phyloP scores from a whole-genome alignment of 1,140 invertebrate genomes.

The Mycetomoellerius zeteki region DNA sequence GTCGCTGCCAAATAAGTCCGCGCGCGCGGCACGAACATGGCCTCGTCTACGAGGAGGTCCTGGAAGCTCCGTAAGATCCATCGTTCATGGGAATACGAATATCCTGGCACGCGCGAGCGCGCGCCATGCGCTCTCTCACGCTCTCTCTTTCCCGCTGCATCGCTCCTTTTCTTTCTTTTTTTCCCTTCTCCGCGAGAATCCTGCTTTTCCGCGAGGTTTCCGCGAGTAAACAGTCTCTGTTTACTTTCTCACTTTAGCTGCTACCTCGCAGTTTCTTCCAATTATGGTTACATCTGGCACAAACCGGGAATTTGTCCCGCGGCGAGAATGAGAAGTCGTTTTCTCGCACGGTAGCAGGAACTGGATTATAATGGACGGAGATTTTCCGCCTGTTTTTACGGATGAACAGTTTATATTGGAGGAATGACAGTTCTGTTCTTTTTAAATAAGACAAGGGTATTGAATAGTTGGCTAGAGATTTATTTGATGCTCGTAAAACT shows the following conservation, averaged over 20 bases:
- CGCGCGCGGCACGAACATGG: conserved; percentile 85
- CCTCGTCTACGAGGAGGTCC: conserved; percentile 88
- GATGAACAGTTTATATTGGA: background rate
- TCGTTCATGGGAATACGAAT: background rate
- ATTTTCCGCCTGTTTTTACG: background rate
- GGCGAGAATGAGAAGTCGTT: conserved; percentile 31
- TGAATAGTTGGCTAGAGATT: too few relatives aligned
- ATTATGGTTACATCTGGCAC: conserved; percentile 55
- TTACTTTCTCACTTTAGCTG: conserved; percentile 37
- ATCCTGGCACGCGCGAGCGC: background rate
- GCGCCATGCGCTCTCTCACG: background rate
- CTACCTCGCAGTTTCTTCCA: conserved; percentile 48
- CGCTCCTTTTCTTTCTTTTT: background rate
- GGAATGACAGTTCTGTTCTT: background rate
- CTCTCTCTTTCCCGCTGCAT: background rate
- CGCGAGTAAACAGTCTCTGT: conserved; percentile 64
- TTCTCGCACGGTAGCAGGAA: background rate
- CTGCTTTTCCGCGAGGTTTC: conserved; percentile 13
- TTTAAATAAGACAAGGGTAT: background rate
- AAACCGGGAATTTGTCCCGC: conserved; percentile 17
- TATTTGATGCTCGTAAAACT: too few relatives aligned
- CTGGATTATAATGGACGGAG: background rate
- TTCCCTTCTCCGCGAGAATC: background rate
- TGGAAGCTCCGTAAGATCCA: conserved; percentile 89
- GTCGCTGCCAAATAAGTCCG: conserved; percentile 85